Conservation (phyloP, 2,888 invertebrate genomes). For the Ethmia dodecea region DNA sequence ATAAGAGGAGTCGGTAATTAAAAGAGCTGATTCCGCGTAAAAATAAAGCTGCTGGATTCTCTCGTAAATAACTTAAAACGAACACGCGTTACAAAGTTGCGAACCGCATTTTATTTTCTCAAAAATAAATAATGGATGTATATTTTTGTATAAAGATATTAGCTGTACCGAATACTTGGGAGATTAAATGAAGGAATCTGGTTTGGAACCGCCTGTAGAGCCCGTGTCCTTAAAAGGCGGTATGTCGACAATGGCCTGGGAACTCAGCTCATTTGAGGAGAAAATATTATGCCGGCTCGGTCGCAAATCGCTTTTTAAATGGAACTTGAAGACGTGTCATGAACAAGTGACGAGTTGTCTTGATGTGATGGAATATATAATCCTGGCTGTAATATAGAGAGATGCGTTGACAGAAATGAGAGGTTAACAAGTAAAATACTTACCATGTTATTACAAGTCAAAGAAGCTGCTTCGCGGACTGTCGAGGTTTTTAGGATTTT, state of each 20-base stretch:
- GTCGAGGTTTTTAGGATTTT: too few relatives aligned
- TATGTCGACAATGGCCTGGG: conserved; percentile 71
- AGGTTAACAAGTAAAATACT: too few relatives aligned
- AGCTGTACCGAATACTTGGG: conserved; percentile 10
- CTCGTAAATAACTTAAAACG: conserved; percentile 4
- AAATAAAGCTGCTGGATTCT: too few relatives aligned
- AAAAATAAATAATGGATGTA: conserved; percentile 17
- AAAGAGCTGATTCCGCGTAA: too few relatives aligned
- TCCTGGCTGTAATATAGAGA: too few relatives aligned
- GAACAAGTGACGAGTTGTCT: conserved; percentile 22
- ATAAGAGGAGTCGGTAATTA: too few relatives aligned
- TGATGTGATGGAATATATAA: too few relatives aligned
- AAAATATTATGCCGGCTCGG: conserved; percentile 64
- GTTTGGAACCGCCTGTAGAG: conserved; percentile 64
- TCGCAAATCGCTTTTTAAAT: conserved; percentile 65
- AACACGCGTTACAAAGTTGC: too few relatives aligned
- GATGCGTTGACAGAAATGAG: too few relatives aligned
- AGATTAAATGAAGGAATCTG: conserved; percentile 40
- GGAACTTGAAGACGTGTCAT: conserved; percentile 36
- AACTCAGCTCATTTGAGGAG: conserved; percentile 74
- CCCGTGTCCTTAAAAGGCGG: conserved; percentile 58
- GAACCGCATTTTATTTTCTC: too few relatives aligned
- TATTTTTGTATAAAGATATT: conserved; percentile 20
- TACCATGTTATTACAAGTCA: too few relatives aligned
- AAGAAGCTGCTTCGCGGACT: too few relatives aligned